Base-by-base conservation (phyloP, 2,797 vertebrate species). In the Capromys pilorides region DNA sequence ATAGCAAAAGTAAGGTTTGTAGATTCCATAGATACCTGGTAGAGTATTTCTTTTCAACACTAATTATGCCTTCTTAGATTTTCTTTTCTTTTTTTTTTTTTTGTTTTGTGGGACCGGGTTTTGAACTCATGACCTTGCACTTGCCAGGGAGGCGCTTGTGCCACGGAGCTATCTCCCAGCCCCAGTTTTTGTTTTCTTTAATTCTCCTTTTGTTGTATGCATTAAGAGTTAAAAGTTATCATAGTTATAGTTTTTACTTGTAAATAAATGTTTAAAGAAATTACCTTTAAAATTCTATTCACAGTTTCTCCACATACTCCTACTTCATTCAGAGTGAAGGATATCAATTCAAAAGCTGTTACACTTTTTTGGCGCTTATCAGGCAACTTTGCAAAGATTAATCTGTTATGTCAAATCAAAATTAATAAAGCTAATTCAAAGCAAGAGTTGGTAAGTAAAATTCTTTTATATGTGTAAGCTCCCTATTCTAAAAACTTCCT, bases 391-490 rank as follows among this genome's bases (percentile, higher is more conserved):
- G 90, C 82, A 67, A 97, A 96, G 19, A 97, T 98, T 69, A 97
- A 97, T 75, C 97, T 98, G 90, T 90, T 97, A 18, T 98, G 98
- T 98, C 97, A 98, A 97, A 90, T 98, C 96, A 97, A 98, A 97
- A 95, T 98, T 93, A 96, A 73, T 36, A 91, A 75, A 86, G 61
- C 88, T 73, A 94, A 91, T 57, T 97, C 93, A 54, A 86, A 45
- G 26, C 92, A 19, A 86, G 96, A 97, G 95, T 77, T 96, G 98
- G 98, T 98, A 98, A 98, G 98, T 96, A 36, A 95, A 95, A 61
- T 36, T 96, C 95, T 94, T 82, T 45, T 51, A 0, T 57, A 11
- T 14, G 9, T 18, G 1, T 64, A 71, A 90, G 24, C 10, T 78
- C 45, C 62, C 71, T 88, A 82, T 75, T 92, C 28, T 2, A 78